Percentiles rank a stretch among this genome's conserved stretches.
These are phyloP conservation scores for Drosophila paramelanica DNA, from an alignment of 2,888 invertebrate species.

Conservation along the genomic window DNA sequence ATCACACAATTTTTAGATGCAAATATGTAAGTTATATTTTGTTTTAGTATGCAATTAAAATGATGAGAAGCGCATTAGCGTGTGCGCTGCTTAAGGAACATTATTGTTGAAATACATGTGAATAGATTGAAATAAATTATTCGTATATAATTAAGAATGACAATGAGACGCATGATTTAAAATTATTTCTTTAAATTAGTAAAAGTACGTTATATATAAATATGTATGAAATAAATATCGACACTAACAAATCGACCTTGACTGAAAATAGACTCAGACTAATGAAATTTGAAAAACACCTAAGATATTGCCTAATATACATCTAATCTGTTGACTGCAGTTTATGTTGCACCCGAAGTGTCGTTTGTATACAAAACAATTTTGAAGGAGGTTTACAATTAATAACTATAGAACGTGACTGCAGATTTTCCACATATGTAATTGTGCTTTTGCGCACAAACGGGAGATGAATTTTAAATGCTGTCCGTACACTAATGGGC, in stretches of 20 bases:
- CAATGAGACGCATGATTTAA: constrained; percentile 38
- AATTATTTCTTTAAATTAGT: constrained; percentile 29
- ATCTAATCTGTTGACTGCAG: constrained; percentile 42
- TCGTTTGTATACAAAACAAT: constrained; percentile 24
- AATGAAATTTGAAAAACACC: constrained; percentile 57
- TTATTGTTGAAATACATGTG: constrained; percentile 43
- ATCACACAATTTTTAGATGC: constrained; percentile 53
- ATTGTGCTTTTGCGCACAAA: neutral
- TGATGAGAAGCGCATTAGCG: constrained; percentile 25
- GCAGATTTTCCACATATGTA: neutral
- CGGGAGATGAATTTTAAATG: constrained; percentile 16
- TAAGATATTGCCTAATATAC: constrained; percentile 36
- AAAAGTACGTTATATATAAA: constrained; percentile 26
- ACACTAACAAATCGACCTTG: constrained; percentile 36
- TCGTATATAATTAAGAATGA: constrained; percentile 27
- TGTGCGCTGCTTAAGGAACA: constrained; percentile 54
- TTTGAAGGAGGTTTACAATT: constrained; percentile 3
- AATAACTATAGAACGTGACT: constrained; percentile 3
- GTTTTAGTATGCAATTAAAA: constrained; percentile 26
- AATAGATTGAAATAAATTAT: constrained; percentile 39
- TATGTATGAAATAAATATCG: constrained; percentile 40
- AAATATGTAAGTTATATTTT: constrained; percentile 20
- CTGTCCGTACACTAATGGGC: constrained; percentile 10
- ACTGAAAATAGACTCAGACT: constrained; percentile 50
- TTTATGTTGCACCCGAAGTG: constrained; percentile 48